phyloP scores from a whole-genome alignment of 2,797 vertebrate genomes.

The Alectoris magna region DNA sequence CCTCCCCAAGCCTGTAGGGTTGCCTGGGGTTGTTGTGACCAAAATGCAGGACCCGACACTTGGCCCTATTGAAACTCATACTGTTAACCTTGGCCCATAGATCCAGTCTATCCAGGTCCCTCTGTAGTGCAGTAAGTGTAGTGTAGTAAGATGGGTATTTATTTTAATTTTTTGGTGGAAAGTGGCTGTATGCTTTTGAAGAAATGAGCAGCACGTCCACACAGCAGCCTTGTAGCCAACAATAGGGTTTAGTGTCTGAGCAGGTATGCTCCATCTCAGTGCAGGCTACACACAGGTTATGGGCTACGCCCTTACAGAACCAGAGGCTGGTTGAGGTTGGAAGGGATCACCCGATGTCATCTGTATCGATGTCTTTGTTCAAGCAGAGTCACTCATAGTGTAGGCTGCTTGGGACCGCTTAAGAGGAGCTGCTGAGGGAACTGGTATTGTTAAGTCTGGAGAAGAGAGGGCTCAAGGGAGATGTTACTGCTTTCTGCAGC shows the following conservation, averaged over 20 bases:
- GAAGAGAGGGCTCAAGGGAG: too few species aligned
- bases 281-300: fast-evolving
- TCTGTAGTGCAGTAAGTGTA: too few species aligned
- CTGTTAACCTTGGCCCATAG: too few species aligned
- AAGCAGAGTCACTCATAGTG: background rate
- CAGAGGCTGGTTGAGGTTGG: background rate
- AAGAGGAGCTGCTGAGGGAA: too few species aligned
- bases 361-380: background rate
- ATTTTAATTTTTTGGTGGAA: background rate
- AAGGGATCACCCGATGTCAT: background rate
- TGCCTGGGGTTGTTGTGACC: too few species aligned
- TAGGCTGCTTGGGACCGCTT: background rate
- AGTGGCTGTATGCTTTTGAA: fast-evolving
- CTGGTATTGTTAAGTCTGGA: too few species aligned
- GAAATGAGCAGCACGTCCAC: background rate
- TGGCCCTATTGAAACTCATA: too few species aligned
- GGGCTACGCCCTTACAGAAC: background rate
- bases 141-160: background rate
- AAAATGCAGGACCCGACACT: too few species aligned
- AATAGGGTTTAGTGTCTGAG: background rate
- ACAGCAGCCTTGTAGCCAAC: fast-evolving
- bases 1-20: too few species aligned
- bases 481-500: too few species aligned
- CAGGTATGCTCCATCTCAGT: background rate
- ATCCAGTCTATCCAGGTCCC: too few species aligned